Evolutionary conservation across 2,888 invertebrate genomes (phyloP).

Genomic region (Acanthosepion pharaonis): DNA sequence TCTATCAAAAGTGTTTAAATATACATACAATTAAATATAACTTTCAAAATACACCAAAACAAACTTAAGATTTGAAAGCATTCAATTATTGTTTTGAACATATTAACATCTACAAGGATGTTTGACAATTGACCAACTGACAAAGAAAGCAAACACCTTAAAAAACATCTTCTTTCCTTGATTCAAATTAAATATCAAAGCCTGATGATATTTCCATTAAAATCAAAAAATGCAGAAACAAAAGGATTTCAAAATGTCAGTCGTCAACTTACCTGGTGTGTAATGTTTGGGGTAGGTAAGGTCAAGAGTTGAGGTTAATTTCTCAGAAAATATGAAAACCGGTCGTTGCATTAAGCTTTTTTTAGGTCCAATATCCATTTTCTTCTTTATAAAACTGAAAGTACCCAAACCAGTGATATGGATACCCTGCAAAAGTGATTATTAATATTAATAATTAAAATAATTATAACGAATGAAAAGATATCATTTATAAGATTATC

Average conservation of each 20-base stretch:
- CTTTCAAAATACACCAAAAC: too few relatives aligned
- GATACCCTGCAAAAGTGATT: slow-evolving; percentile 68
- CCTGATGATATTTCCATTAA: too few relatives aligned
- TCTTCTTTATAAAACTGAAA: slow-evolving; percentile 73
- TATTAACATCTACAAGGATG: too few relatives aligned
- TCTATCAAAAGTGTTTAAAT: too few relatives aligned
- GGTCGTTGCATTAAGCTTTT: slow-evolving; percentile 73
- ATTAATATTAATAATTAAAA: background rate
- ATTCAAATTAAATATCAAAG: too few relatives aligned
- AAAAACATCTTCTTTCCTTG: too few relatives aligned
- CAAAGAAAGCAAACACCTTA: too few relatives aligned
- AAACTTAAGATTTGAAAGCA: too few relatives aligned
- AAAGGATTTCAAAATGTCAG: background rate
- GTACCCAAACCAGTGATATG: slow-evolving; percentile 72
- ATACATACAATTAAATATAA: too few relatives aligned
- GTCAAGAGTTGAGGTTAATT: slow-evolving; percentile 73
- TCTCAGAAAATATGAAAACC: slow-evolving; percentile 74
- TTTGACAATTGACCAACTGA: too few relatives aligned
- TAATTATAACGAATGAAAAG: background rate
- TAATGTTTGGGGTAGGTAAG: slow-evolving; percentile 71
- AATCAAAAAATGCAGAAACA: background rate
- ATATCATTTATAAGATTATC: background rate
- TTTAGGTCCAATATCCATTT: slow-evolving; percentile 74
- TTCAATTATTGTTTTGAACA: too few relatives aligned
- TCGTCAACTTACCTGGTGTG: slow-evolving; percentile 65